Evolutionary conservation across 2,797 vertebrate species (phyloP).

Genomic region (Danio tinwini): DNA sequence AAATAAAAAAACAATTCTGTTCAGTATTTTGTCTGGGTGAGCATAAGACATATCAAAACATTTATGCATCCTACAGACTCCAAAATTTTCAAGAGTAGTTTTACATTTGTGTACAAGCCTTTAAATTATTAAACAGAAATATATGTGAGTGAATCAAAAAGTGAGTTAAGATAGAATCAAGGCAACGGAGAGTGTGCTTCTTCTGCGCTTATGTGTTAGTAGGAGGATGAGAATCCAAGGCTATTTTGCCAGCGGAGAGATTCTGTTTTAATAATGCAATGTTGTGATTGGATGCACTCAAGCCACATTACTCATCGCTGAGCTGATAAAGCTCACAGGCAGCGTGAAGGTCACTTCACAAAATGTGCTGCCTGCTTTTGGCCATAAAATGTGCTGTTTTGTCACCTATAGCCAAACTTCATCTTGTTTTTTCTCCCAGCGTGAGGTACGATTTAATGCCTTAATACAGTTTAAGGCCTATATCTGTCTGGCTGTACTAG

Average conservation of each 20-base stretch:
- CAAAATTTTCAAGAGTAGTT: neutral
- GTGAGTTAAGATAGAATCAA: neutral
- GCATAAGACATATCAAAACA: neutral
- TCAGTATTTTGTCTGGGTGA: neutral
- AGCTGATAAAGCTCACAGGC: constrained; percentile 33
- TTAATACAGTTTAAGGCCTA: neutral
- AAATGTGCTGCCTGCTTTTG: neutral
- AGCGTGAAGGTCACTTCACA: constrained; percentile 42
- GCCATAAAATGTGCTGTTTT: constrained; percentile 15
- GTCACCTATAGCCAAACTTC: constrained; percentile 23
- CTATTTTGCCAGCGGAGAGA: constrained; percentile 38
- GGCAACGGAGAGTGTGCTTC: neutral
- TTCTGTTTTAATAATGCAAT: constrained; percentile 46
- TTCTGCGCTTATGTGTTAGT: neutral
- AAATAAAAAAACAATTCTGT: neutral
- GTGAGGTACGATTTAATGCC: constrained; percentile 8
- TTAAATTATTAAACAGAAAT: neutral
- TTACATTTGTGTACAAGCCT: neutral
- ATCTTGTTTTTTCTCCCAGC: neutral
- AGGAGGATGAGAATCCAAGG: constrained; percentile 17
- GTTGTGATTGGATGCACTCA: constrained; percentile 31
- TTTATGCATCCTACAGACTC: neutral
- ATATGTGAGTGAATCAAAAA: neutral
- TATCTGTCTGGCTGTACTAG: neutral
- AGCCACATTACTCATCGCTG: constrained; percentile 43